Evolutionary conservation across 1,140 invertebrate species (phyloP), one percentile per base, ranked within the genome.

Genomic region (Coenobita brevimanus): DNA sequence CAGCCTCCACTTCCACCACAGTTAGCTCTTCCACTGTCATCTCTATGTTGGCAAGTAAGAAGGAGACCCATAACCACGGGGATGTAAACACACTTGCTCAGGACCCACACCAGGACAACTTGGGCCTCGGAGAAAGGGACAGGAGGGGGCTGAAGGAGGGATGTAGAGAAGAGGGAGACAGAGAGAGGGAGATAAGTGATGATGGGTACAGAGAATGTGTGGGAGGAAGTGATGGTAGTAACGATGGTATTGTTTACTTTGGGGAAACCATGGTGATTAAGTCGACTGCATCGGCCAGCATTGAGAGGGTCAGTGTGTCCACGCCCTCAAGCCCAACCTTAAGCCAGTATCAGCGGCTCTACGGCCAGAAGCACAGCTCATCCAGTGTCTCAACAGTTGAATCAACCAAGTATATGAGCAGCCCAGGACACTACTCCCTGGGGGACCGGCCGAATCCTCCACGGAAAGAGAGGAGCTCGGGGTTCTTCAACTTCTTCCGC

Each of bases 251-350:
- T 41, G 38, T 57, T 17, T 79, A 87, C 62, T 80, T 69, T 71
- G 62, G 84, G 17, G 84, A 87, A 33, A 87, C 84, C 10, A 87
- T 87, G 84, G 57, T 87, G 43, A 79, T 57, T 79, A 87, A 87
- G 50, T 87, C 84, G 3, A 87, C 60, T 36, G 30, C 78, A 3
- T 21, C 54, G n/a, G 64, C 75, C 15, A 67, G 33, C 1, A 38
- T 17, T 21, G 43, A 21, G 27, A 86, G n/a, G 54, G 71, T 75
- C 60, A 87, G 76, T 62, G 64, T 87, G 46, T 87, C 76, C 8
- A 87, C 76, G n/a, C 76, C 84, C 27, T 80, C 76, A 8, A 87
- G 84, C 64, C 76, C 84, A 30, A 85, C 50, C 36, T 71, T 85
- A 30, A 85, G 71, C 64, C 69, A 85, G 30, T 85, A 85, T 27